Conservation (phyloP, 2,888 invertebrate species). For the Ophion obscuratus region DNA sequence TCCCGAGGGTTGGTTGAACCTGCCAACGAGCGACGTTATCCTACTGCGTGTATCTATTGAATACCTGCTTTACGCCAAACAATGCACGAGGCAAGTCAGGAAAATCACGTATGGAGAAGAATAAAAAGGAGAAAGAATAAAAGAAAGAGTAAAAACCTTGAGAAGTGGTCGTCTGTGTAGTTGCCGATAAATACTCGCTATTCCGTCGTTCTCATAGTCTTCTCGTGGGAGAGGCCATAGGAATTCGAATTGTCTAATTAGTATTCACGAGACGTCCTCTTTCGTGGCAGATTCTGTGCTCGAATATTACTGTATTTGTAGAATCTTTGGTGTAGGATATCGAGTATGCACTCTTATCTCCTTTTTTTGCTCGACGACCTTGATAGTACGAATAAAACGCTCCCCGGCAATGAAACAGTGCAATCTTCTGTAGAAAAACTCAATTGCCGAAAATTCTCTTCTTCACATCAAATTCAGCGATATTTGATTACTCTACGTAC, state of each 20-base stretch:
- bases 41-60: constrained; percentile 20
- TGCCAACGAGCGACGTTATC: constrained; percentile 29
- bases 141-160: constrained; percentile 38
- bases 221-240: constrained; percentile 55
- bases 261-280: constrained; percentile 61
- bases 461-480: not conserved
- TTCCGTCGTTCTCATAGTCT: constrained; percentile 56
- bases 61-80: constrained; percentile 18
- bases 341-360: constrained; percentile 12
- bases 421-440: not conserved
- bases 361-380: constrained; percentile 30
- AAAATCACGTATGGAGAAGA: constrained; percentile 42
- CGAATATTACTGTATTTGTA: constrained; percentile 36
- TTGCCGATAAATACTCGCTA: constrained; percentile 50
- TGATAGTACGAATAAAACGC: constrained; percentile 37
- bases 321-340: constrained; percentile 3
- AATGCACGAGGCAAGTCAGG: constrained; percentile 11
- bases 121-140: constrained; percentile 27
- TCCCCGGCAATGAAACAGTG: constrained; percentile 21
- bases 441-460: not conserved
- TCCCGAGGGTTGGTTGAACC: not conserved
- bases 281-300: constrained; percentile 51
- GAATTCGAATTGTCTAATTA: constrained; percentile 65
- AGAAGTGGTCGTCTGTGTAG: constrained; percentile 50
- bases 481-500: not conserved